Evolutionary conservation across 2,888 invertebrate species (phyloP).

Genomic region (Sycophila texana): DNA sequence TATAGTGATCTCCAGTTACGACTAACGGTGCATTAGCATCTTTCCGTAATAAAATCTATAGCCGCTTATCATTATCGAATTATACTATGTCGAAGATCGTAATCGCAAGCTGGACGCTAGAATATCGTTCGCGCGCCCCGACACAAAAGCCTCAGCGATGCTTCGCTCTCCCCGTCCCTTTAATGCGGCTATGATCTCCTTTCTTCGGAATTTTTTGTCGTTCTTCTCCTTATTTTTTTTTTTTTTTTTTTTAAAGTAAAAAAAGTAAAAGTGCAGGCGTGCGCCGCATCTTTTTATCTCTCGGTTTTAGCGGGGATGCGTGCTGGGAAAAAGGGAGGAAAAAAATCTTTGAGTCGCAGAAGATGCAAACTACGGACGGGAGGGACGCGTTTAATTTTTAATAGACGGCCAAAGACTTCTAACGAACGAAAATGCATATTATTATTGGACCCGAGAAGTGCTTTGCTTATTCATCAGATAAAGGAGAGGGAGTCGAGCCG

Average conservation of each 20-base stretch:
- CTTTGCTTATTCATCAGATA: constrained; percentile 47
- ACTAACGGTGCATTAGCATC: constrained; percentile 74
- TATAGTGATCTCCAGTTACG: constrained; percentile 70
- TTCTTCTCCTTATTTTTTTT: no score
- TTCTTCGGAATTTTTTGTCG: not conserved
- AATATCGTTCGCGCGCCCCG: constrained; percentile 61
- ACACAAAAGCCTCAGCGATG: constrained; percentile 56
- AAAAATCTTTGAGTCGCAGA: not conserved
- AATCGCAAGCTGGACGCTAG: constrained; percentile 63
- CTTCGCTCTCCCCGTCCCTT: not conserved
- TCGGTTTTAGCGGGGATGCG: not conserved
- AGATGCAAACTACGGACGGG: constrained; percentile 5
- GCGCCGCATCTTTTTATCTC: constrained; percentile 43
- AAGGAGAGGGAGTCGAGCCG: constrained; percentile 10
- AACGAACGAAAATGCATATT: constrained; percentile 50
- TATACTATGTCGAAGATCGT: constrained; percentile 71
- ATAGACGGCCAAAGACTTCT: constrained; percentile 27
- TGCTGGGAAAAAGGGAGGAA: not conserved
- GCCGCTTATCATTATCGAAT: constrained; percentile 74
- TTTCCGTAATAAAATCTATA: constrained; percentile 70
- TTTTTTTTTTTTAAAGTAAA: not conserved
- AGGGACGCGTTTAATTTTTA: constrained; percentile 48
- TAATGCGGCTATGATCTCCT: no score
- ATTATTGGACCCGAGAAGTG: constrained; percentile 31
- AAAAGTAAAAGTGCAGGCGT: constrained; percentile 7